Evolutionary conservation across 2,113 vertebrate genomes (phyloP), one percentile per base, ranked within the genome.

Genomic region (Castor canadensis): DNA sequence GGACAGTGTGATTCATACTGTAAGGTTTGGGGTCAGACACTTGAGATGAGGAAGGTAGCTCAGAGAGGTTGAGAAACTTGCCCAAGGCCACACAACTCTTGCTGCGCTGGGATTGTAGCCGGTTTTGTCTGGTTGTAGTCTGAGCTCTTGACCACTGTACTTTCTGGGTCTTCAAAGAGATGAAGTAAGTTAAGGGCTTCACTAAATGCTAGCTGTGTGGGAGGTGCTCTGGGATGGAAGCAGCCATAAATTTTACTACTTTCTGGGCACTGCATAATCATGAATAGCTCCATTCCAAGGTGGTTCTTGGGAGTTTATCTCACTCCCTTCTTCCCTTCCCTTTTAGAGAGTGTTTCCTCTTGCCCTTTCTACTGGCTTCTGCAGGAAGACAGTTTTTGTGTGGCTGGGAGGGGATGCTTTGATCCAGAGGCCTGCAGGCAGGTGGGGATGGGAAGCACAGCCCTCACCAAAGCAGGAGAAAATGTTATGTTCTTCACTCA

Each of bases 21-120:
- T 87, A 76, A 62, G 4, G 62, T n/a, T 47, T 93, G 62, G 69
- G 81, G 77, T 88, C 43, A 82, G 83, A 86, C 35, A 30, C 69
- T 28, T 2, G 45, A 67, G 71, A 79, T 90, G 94, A 95, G 43
- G 88, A 67, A 75, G 72, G 84, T 16, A 32, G 80, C 49, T 47
- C 85, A 19, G 86, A 77, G 89, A 93, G 60, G 45, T 93, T 95
- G 86, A 94, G 94, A 94, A 97, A 92, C 38, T 72, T 81, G 71
- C 88, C 60, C 72, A 76, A 60, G 93, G 93, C 85, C 85, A 54
- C 75, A 52, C 49, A 85, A 43, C 69, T 47, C 38, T 45, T 49
- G 40, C 62, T 47, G 6, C 11, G 1, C 69, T 67, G 24, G 91
- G 83, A 24, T 45, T 20, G 11, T 45, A 77, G 54, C 87, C 1